These are phyloP conservation scores for Pristionchus entomophagus DNA, from an alignment of 2,888 invertebrate species.

Conservation along the genomic window DNA sequence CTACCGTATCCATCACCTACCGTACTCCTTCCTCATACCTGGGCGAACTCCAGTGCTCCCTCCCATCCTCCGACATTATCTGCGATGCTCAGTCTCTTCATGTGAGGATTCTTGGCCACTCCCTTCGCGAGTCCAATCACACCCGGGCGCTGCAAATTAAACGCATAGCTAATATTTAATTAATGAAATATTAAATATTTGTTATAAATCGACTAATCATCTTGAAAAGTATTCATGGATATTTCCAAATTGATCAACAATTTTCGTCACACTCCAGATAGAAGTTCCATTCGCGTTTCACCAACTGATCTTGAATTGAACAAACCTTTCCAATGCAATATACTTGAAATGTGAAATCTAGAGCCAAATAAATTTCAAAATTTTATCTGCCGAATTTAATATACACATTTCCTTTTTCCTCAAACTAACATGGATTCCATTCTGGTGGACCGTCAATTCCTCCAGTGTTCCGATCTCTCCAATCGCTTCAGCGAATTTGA, in stretches of 20 bases:
- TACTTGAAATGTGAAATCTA: too few species aligned
- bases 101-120: slow-evolving; percentile 43
- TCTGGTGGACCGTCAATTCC: slow-evolving; percentile 94
- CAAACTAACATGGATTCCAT: slow-evolving; percentile 93
- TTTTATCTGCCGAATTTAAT: too few species aligned
- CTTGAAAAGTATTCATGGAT: too few species aligned
- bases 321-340: too few species aligned
- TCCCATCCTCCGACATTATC: slow-evolving; percentile 45
- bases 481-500: slow-evolving; percentile 88
- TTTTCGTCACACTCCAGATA: too few species aligned
- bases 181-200: too few species aligned
- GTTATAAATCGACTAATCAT: too few species aligned
- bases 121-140: slow-evolving; percentile 84
- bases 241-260: too few species aligned
- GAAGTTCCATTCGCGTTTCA: too few species aligned
- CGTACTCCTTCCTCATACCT: slow-evolving; percentile 3
- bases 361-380: too few species aligned
- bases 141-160: slow-evolving; percentile 82
- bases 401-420: too few species aligned
- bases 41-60: slow-evolving; percentile 13
- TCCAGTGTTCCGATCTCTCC: slow-evolving; percentile 88
- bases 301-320: too few species aligned
- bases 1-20: not conserved
- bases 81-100: slow-evolving; percentile 17
- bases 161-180: slow-evolving; percentile 84